These are phyloP conservation scores for Tinea semifulvella DNA, from an alignment of 2,888 invertebrate species.

Conservation along the genomic window DNA sequence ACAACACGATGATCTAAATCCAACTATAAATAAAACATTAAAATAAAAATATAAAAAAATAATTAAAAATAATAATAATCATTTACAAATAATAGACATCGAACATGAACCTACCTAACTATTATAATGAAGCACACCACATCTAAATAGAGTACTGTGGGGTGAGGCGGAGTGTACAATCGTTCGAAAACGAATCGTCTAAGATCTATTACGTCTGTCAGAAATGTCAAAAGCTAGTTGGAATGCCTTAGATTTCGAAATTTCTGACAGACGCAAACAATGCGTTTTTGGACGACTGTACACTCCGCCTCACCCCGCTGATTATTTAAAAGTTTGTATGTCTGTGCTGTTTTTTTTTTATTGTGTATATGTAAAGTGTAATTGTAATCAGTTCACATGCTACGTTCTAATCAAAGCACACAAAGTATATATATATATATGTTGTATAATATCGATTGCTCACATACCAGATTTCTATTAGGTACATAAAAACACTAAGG, in stretches of 20 bases:
- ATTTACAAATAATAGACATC: conserved; percentile 25
- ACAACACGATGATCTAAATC: conserved; percentile 2
- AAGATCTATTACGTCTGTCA: too few species aligned
- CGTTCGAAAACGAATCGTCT: too few species aligned
- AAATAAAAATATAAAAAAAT: conserved; percentile 5
- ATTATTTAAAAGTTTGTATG: too few species aligned
- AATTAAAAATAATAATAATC: conserved; percentile 24
- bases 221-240: too few species aligned
- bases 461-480: conserved; percentile 52
- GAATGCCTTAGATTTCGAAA: too few species aligned
- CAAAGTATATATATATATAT: too few species aligned
- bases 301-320: too few species aligned
- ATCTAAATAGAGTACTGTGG: neutral
- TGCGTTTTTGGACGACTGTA: too few species aligned
- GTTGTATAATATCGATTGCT: conserved; percentile 53
- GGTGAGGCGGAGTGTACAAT: neutral
- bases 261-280: too few species aligned
- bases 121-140: conserved; percentile 22
- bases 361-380: conserved; percentile 28
- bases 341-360: conserved; percentile 20
- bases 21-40: neutral
- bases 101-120: conserved; percentile 24
- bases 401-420: conserved; percentile 50
- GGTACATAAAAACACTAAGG: neutral
- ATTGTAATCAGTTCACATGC: conserved; percentile 39